phyloP scores from a whole-genome alignment of 2,888 invertebrate genomes.

The Tubiluchus corallicola region DNA sequence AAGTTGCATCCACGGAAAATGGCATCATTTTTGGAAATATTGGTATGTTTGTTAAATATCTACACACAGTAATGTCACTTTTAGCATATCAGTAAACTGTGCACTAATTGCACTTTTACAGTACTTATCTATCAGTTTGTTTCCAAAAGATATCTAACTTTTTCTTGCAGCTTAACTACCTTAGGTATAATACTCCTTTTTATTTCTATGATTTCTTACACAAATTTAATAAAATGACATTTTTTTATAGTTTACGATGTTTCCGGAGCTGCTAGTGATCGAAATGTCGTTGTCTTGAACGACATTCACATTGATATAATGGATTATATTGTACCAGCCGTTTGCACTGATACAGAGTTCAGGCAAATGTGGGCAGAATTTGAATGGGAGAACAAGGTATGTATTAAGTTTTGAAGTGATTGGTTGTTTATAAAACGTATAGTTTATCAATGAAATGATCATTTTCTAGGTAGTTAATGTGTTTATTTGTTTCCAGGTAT shows the following conservation, averaged over 20 bases:
- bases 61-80: background rate
- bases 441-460: background rate
- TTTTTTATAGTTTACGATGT: constrained; percentile 84
- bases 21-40: constrained; percentile 99
- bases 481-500: constrained; percentile 38
- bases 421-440: background rate
- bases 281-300: constrained; percentile 92
- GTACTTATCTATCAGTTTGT: no score
- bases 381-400: constrained; percentile 98
- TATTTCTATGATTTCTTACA: no score
- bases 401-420: constrained; percentile 1
- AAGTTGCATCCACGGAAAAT: constrained; percentile 98
- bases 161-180: no score
- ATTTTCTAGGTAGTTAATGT: no score
- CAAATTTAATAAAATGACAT: no score
- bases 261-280: constrained; percentile 69
- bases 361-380: constrained; percentile 99
- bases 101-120: no score
- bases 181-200: no score
- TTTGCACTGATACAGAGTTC: constrained; percentile 87
- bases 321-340: constrained; percentile 93
- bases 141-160: no score
- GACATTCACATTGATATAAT: constrained; percentile 99
- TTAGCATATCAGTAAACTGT: no score
- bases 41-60: constrained; percentile 37